Conservation (phyloP, 2,797 vertebrate species). For the Potorous gilbertii region DNA sequence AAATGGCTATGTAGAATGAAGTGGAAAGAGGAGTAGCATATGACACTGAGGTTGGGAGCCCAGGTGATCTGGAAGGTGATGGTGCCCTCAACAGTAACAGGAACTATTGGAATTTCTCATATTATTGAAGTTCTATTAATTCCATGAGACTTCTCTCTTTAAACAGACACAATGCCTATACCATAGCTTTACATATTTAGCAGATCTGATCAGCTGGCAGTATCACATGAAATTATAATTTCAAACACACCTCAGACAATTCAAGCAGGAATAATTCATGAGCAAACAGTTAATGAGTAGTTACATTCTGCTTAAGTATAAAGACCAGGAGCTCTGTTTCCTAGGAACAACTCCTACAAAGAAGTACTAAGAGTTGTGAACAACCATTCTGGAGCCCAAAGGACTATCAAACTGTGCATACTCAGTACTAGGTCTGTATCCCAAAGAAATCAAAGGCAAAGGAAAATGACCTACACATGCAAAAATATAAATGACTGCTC, state of each 20-base stretch:
- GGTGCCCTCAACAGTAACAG: neutral
- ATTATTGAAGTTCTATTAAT: neutral
- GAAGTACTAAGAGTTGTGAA: no score
- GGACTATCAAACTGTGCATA: neutral
- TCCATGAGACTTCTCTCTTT: neutral
- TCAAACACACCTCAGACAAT: constrained; percentile 24
- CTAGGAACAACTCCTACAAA: no score
- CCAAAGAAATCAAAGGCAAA: neutral
- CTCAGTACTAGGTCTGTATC: neutral
- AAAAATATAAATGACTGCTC: neutral
- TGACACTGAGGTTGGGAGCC: neutral
- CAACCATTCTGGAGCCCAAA: neutral
- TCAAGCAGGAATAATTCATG: constrained; percentile 3
- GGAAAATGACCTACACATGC: neutral
- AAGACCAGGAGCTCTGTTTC: no score
- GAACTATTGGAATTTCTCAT: neutral
- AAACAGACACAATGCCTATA: constrained; percentile 10
- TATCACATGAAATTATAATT: constrained; percentile 35
- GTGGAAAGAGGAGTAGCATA: neutral
- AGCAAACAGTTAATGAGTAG: no score
- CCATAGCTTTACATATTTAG: neutral
- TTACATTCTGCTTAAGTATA: no score
- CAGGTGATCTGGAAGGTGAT: neutral
- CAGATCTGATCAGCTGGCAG: constrained; percentile 17
- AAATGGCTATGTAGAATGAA: neutral